Evolutionary conservation across 2,113 vertebrate genomes (phyloP), one percentile per base, ranked within the genome.

Genomic region (Nicator chloris): DNA sequence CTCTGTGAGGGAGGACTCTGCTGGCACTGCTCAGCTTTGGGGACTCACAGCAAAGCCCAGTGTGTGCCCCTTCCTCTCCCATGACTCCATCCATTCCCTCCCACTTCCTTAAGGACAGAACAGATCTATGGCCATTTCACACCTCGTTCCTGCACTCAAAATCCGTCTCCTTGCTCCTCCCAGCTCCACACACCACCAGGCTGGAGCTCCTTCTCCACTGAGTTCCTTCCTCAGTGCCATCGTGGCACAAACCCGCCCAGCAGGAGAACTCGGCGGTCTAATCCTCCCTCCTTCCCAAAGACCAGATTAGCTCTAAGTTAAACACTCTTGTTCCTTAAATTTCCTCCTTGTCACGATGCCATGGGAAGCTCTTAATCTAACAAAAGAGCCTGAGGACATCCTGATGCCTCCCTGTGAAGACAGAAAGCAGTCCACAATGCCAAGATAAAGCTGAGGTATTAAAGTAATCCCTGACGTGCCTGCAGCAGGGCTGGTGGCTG

Each of bases 321-420:
- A 98, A 98, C 59, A 97, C 96, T 95, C 95, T 91, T 97, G 93
- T 98, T 98, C 96, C 96, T 97, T 92, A 94, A 89, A 97, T 97
- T 97, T 97, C 92, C 89, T 97, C 97, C 97, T 97, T 97, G 97
- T 97, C 97, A 96, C 93, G 77, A 93, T 97, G 97, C 97, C 93
- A 93, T 88, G 93, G 85, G 97, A 98, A 98, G 97, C 97, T 97
- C 96, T 98, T 97, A 97, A 98, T 98, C 98, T 97, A 31, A 73
- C 95, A 91, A 95, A 89, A 97, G 95, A 97, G 96, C 92, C 82
- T 39, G 96, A 97, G 97, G 97, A 90, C 83, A 84, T 88, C 92
- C 49, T 92, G 92, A 94, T 97, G 93, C 86, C 93, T 96, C 81
- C 57, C 63, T 75, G 71, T 44, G 95, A 96, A 96, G 88, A 78